Percentiles rank a stretch among this genome's conserved stretches.
These are phyloP conservation scores for Aphelenchoides avenae DNA, from an alignment of 1,140 invertebrate genomes.

Conservation along the genomic window DNA sequence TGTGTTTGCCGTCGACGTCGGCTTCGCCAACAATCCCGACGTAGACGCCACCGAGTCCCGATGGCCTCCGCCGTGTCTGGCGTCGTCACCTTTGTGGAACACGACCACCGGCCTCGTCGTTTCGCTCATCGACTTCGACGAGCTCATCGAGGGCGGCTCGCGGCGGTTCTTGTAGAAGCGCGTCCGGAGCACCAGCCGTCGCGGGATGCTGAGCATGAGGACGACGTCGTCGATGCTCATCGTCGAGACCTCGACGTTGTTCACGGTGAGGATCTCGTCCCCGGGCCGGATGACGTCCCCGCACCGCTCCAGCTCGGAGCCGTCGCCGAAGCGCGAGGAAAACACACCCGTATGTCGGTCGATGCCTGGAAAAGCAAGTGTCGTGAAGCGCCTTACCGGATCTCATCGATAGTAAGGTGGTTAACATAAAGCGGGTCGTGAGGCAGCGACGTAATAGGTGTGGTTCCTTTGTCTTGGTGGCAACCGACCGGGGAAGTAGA, in stretches of 20 bases:
- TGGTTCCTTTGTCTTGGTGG: no score
- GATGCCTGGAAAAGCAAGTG: conserved; percentile 68
- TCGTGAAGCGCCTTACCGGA: no score
- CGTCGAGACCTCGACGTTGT: conserved; percentile 89
- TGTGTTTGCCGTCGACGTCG: conserved; percentile 48
- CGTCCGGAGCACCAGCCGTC: conserved; percentile 74
- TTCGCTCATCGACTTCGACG: not conserved
- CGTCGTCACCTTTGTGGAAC: conserved; percentile 38
- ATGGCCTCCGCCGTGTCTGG: conserved; percentile 4
- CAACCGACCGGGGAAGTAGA: no score
- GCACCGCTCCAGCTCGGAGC: conserved; percentile 76
- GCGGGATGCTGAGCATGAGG: conserved; percentile 90
- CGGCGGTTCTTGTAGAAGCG: conserved; percentile 48
- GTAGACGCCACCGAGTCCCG: conserved; percentile 1
- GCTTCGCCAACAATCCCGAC: conserved; percentile 41
- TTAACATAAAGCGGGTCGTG: no score
- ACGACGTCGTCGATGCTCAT: conserved; percentile 86
- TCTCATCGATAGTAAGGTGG: no score
- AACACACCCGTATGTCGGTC: conserved; percentile 91
- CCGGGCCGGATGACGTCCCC: conserved; percentile 94
- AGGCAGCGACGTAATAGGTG: no score
- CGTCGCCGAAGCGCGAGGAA: conserved; percentile 85
- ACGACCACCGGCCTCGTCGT: conserved; percentile 48
- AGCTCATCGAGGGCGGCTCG: conserved; percentile 20
- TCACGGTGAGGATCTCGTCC: conserved; percentile 96